Base-by-base conservation (phyloP, 2,797 vertebrate genomes). In the Coranthus polyacanthus region DNA sequence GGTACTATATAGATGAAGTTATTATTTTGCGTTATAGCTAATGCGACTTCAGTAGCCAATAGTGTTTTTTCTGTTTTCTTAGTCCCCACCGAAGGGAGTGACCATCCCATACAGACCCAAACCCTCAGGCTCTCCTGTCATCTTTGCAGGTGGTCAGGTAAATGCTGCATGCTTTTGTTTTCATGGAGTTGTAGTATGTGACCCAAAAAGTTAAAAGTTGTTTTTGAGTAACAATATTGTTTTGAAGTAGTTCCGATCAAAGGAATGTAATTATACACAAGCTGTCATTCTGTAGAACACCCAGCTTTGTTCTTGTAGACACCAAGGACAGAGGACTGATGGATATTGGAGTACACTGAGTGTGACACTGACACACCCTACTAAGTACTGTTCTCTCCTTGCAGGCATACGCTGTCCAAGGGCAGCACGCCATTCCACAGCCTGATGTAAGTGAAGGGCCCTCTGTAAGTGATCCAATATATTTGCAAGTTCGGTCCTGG, bases 391-490 rank as follows among this genome's bases (percentile, higher is more conserved):
- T 93, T 85, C 90, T 96, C 66, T 94, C 93, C 89, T 94, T 96
- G 89, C 96, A 97, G 96, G 96, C 96, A 84, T 98, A 97, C 79
- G 93, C 96, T 94, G 96, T 97, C 95, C 96, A 97, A 96, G 96
- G 96, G 93, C 96, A 97, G 95, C 96, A 97, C 93, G 95, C 96
- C 94, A 98, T 98, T 95, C 96, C 96, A 94, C 96, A 98, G 95
- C 96, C 96, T 95, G 96, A 97, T 97, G 96, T 98, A 97, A 98
- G 96, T 97, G 89, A 91, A 85, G 89, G 86, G 89, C 84, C 92
- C 73, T 92, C 86, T 92, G 92, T 93, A 93, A 93, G 92, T 93
- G 92, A 93, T 89, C 78, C 82, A 86, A 81, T 88, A 89, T 90
- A 90, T 93, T 90, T 91, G 75, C 46, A 88, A 81, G 68, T 89